These are phyloP conservation scores for Dinothrombium tinctorium DNA, from an alignment of 1,140 invertebrate genomes.

Conservation along the genomic window DNA sequence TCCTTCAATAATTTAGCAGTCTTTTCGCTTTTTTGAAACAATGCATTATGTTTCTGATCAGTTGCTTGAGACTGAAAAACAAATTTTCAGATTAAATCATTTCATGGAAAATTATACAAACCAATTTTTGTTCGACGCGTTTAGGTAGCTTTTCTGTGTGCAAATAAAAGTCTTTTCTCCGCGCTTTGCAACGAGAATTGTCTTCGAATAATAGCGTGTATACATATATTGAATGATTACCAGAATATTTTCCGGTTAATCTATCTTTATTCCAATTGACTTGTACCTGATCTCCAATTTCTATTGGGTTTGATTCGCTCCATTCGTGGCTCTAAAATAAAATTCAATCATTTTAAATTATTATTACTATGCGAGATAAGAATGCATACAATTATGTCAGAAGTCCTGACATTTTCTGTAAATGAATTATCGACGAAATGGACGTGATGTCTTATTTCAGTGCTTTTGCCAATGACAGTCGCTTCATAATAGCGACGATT, in stretches of 20 bases:
- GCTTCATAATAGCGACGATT: constrained; percentile 36
- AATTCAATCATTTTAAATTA: constrained; percentile 4
- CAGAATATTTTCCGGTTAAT: constrained; percentile 8
- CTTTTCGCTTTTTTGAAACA: too few species aligned
- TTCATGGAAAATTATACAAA: too few species aligned
- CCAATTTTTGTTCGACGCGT: too few species aligned
- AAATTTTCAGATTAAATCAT: too few species aligned
- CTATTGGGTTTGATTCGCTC: background rate
- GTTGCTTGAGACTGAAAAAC: too few species aligned
- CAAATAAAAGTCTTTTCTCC: constrained; percentile 22
- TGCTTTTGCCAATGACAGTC: constrained; percentile 25
- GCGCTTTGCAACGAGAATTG: constrained; percentile 18
- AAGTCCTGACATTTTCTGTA: constrained; percentile 25
- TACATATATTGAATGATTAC: constrained; percentile 1
- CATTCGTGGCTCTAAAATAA: constrained; percentile 1
- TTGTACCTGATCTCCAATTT: constrained; percentile 7
- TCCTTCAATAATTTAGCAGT: too few species aligned
- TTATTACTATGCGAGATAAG: background rate
- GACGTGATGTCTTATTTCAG: constrained; percentile 31
- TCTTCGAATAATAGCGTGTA: constrained; percentile 24
- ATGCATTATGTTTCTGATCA: too few species aligned
- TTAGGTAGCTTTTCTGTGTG: too few species aligned
- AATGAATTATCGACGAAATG: constrained; percentile 38
- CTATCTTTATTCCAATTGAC: constrained; percentile 5
- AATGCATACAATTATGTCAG: constrained; percentile 21